These are phyloP conservation scores for Hirtodrosophila alboralis DNA, from an alignment of 2,888 invertebrate species.

Conservation along the genomic window DNA sequence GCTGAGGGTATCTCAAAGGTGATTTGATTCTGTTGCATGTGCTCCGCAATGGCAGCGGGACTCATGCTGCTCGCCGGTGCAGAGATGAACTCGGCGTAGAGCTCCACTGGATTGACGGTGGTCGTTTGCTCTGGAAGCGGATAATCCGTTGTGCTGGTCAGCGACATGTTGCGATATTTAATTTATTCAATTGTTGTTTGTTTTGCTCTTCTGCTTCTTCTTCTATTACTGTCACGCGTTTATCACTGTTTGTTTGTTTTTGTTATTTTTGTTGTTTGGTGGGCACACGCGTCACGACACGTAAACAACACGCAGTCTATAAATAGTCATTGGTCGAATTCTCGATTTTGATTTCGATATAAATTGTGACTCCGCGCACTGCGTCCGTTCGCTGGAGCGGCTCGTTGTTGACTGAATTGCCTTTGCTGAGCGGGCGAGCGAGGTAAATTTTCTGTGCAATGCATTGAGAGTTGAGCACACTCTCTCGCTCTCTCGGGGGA, in stretches of 20 bases:
- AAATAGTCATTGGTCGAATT: conserved; percentile 53
- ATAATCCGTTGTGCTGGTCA: conserved; percentile 58
- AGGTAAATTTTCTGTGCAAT: conserved; percentile 31
- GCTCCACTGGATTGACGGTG: conserved; percentile 28
- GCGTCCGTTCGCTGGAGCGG: conserved; percentile 68
- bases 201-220: conserved; percentile 8
- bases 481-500: conserved; percentile 20
- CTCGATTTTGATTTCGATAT: conserved; percentile 12
- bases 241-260: conserved; percentile 28
- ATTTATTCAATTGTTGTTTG: conserved; percentile 5
- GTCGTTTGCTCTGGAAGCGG: conserved; percentile 49
- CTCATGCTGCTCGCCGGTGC: conserved; percentile 77
- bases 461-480: conserved; percentile 33
- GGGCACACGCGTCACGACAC: conserved; percentile 64
- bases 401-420: conserved; percentile 62
- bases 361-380: conserved; percentile 32
- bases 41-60: conserved; percentile 75
- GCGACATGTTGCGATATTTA: conserved; percentile 27
- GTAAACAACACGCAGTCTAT: conserved; percentile 63
- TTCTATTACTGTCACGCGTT: conserved; percentile 9
- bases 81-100: conserved; percentile 66
- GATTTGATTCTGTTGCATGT: conserved; percentile 82
- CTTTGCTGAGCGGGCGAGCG: conserved; percentile 30
- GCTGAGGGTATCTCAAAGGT: conserved; percentile 83
- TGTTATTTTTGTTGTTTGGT: conserved; percentile 9